These are phyloP conservation scores for Gryllus bimaculatus DNA, from an alignment of 1,140 invertebrate genomes.

Conservation along the genomic window DNA sequence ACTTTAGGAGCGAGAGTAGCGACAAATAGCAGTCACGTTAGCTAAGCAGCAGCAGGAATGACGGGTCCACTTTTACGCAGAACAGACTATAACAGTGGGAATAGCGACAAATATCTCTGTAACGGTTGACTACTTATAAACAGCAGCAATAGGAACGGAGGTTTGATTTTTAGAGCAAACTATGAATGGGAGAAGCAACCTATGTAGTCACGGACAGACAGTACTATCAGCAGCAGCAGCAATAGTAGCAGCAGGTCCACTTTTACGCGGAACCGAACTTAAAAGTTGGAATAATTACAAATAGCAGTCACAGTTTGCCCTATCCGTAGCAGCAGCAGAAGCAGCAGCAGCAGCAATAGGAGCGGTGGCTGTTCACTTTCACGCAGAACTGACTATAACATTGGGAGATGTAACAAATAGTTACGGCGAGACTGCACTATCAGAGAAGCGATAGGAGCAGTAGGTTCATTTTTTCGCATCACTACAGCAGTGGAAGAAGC, in stretches of 20 bases:
- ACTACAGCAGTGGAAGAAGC: background rate
- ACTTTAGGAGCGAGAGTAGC: too few relatives aligned
- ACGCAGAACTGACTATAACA: background rate
- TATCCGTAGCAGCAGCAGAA: conserved; percentile 1
- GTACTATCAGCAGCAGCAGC: background rate
- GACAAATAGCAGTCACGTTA: background rate
- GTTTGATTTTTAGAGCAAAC: too few relatives aligned
- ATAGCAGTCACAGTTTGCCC: too few relatives aligned
- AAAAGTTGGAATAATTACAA: too few relatives aligned
- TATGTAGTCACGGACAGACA: too few relatives aligned
- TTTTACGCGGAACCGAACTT: background rate
- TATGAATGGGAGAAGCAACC: too few relatives aligned
- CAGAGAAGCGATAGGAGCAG: background rate
- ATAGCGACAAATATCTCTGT: background rate
- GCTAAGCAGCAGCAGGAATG: background rate
- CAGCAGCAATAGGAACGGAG: too few relatives aligned
- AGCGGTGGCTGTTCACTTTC: too few relatives aligned
- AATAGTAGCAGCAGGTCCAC: background rate
- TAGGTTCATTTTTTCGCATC: background rate
- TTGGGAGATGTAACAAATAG: background rate
- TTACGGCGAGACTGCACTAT: background rate
- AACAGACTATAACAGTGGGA: background rate
- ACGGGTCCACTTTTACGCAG: background rate
- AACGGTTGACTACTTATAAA: too few relatives aligned
- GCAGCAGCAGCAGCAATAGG: too few relatives aligned